These are phyloP conservation scores for Tachystola acroxantha DNA, from an alignment of 2,888 invertebrate species.

Conservation along the genomic window DNA sequence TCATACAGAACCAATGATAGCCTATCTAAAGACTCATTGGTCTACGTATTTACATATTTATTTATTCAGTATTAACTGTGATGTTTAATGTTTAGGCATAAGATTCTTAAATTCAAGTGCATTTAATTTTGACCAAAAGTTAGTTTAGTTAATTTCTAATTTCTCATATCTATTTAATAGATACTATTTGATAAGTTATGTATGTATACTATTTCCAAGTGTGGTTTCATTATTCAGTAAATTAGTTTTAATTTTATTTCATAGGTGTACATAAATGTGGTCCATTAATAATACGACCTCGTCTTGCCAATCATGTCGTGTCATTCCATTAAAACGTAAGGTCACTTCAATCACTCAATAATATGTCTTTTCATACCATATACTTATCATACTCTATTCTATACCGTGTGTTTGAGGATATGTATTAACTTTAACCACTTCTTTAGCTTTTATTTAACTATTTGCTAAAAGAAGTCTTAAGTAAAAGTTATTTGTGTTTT, in stretches of 20 bases:
- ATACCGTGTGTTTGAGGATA: too few relatives aligned
- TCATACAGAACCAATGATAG: constrained; percentile 68
- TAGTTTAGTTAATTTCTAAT: constrained; percentile 34
- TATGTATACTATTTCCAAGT: background rate
- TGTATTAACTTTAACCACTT: too few relatives aligned
- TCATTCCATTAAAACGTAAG: constrained; percentile 9
- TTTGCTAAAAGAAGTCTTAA: too few relatives aligned
- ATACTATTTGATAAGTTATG: constrained; percentile 12
- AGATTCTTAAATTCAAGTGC: constrained; percentile 59
- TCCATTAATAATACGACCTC: constrained; percentile 21
- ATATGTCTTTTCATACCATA: too few relatives aligned
- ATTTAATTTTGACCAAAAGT: constrained; percentile 71
- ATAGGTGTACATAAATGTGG: constrained; percentile 14
- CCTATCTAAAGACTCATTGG: constrained; percentile 26
- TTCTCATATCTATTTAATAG: constrained; percentile 17
- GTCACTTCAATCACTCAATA: constrained; percentile 4
- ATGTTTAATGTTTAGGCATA: constrained; percentile 64
- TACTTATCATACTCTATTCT: too few relatives aligned
- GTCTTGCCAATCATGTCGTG: constrained; percentile 33
- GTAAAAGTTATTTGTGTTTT: too few relatives aligned
- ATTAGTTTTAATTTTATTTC: background rate
- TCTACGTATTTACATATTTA: constrained; percentile 50
- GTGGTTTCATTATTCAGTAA: background rate
- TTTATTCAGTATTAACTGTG: constrained; percentile 74
- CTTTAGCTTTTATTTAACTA: too few relatives aligned